Percentiles rank a stretch among this genome's conserved stretches.
phyloP scores from a whole-genome alignment of 2,888 invertebrate genomes.

The Metacarcinus magister region DNA sequence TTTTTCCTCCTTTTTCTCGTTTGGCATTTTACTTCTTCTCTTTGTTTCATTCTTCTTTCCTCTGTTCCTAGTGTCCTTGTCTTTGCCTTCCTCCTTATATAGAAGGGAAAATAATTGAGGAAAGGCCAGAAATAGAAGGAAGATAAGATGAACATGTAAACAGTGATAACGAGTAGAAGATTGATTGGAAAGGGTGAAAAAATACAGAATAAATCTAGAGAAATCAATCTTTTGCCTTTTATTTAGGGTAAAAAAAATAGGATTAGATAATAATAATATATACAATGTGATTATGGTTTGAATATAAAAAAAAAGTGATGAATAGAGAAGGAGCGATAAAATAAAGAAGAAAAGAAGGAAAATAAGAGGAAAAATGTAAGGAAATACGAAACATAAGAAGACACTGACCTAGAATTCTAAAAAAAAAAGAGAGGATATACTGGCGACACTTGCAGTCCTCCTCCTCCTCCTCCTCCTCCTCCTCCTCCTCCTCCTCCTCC shows the following conservation, averaged over 20 bases:
- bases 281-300: too few species aligned
- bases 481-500: slow-evolving; percentile 7
- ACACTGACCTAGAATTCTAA: background rate
- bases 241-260: background rate
- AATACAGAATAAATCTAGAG: background rate
- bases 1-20: background rate
- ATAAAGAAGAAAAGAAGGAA: background rate
- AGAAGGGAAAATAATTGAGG: background rate
- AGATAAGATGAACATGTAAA: background rate
- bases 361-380: background rate
- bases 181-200: background rate
- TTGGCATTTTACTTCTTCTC: background rate
- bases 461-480: background rate
- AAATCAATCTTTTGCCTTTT: background rate
- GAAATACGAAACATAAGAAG: background rate
- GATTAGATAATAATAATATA: background rate
- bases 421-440: background rate
- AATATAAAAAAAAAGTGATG: background rate
- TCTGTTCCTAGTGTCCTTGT: background rate
- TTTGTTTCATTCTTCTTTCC: background rate
- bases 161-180: background rate
- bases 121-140: background rate
- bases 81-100: background rate
- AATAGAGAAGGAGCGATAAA: background rate
- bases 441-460: background rate